Conservation (phyloP, 2,113 vertebrate species). For the Myocastor coypus region DNA sequence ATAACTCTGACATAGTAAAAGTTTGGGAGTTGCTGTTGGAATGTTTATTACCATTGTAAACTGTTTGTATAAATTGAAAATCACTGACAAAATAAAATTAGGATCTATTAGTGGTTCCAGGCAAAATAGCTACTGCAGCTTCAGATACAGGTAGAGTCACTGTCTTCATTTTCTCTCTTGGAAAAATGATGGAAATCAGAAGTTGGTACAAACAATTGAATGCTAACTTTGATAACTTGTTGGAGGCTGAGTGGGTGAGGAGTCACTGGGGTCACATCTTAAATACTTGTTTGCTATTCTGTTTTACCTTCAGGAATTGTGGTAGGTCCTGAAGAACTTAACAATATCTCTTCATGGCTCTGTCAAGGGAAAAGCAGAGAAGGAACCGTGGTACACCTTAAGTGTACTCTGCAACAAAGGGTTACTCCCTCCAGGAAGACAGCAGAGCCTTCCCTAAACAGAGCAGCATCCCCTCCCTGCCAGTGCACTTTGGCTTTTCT, state of each 20-base stretch:
- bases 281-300: accelerated
- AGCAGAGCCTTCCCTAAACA: background rate
- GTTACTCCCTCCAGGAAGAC: background rate
- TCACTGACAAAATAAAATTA: background rate
- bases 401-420: background rate
- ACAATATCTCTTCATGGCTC: background rate
- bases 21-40: background rate
- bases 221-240: background rate
- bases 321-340: background rate
- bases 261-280: background rate
- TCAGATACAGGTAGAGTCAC: background rate
- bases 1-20: background rate
- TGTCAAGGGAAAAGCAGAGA: background rate
- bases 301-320: background rate
- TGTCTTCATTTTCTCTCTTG: background rate
- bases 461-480: background rate
- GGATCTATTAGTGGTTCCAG: background rate
- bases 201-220: background rate
- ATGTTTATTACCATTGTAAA: background rate
- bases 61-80: slow-evolving; percentile 40
- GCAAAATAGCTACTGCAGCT: background rate
- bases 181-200: background rate
- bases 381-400: background rate
- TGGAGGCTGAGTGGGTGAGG: background rate
- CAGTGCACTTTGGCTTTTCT: background rate